These are phyloP conservation scores for Copidosoma floridanum DNA, from an alignment of 1,140 invertebrate species.

Conservation along the genomic window DNA sequence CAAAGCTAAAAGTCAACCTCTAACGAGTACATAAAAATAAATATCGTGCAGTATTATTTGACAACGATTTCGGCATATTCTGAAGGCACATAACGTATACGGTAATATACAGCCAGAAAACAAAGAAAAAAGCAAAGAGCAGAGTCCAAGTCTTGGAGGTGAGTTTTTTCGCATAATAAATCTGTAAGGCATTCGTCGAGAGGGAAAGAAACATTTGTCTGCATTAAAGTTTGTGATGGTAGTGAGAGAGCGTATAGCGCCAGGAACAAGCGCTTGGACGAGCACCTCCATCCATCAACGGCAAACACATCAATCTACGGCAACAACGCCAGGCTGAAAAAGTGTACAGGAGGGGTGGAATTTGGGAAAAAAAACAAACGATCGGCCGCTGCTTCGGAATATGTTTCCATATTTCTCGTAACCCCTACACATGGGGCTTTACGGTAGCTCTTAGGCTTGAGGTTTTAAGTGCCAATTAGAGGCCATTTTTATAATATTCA, in stretches of 20 bases:
- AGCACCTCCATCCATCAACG: slow-evolving; percentile 52
- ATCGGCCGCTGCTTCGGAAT: slow-evolving; percentile 16
- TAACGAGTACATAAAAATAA: too few species aligned
- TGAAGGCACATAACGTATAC: too few species aligned
- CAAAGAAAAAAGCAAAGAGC: too few species aligned
- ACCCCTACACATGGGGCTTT: slow-evolving; percentile 20
- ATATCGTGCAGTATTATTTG: too few species aligned
- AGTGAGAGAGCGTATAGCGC: slow-evolving; percentile 31
- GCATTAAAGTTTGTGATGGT: slow-evolving; percentile 35
- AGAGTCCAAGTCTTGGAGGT: too few species aligned
- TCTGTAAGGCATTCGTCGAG: slow-evolving; percentile 48
- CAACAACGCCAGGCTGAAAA: slow-evolving; percentile 40
- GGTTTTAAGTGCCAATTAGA: slow-evolving; percentile 32
- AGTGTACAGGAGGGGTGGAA: slow-evolving; percentile 45
- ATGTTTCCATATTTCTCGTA: slow-evolving; percentile 33
- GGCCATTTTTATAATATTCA: too few species aligned
- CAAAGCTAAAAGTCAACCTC: too few species aligned
- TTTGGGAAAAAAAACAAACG: slow-evolving; percentile 32
- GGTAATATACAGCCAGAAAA: too few species aligned
- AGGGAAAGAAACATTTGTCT: slow-evolving; percentile 50
- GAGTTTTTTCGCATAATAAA: slow-evolving; percentile 51
- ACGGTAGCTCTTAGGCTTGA: slow-evolving; percentile 26
- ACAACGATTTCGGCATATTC: too few species aligned
- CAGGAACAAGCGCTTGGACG: slow-evolving; percentile 39
- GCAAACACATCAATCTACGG: slow-evolving; percentile 50